Percentiles rank a stretch among this genome's conserved stretches.
These are phyloP conservation scores for Willisornis vidua DNA, from an alignment of 2,113 vertebrate species.

Conservation along the genomic window DNA sequence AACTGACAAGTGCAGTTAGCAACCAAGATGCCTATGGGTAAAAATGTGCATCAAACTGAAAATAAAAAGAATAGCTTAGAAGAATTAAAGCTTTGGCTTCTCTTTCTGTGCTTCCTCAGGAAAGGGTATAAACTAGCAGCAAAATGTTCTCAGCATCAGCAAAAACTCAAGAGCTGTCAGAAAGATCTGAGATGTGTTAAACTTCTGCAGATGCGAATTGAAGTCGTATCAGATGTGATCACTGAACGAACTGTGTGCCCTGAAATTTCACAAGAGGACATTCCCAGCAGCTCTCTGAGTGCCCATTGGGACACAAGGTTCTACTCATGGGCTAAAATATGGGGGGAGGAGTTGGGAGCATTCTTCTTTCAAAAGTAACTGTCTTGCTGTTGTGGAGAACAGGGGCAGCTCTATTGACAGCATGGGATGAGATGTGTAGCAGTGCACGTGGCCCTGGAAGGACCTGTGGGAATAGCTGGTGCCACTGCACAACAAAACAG, in stretches of 20 bases:
- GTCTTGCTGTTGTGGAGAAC: not conserved
- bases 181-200: constrained; percentile 47
- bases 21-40: constrained; percentile 28
- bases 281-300: not conserved
- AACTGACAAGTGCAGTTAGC: constrained; percentile 7
- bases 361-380: constrained; percentile 22
- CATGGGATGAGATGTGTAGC: not conserved
- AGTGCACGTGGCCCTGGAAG: constrained; percentile 17
- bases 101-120: constrained; percentile 8
- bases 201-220: constrained; percentile 4
- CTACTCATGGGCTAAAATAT: not conserved
- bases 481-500: not conserved
- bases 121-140: constrained; percentile 25
- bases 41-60: constrained; percentile 41
- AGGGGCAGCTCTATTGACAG: not conserved
- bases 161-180: constrained; percentile 22
- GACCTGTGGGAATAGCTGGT: constrained; percentile 52
- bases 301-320: not conserved
- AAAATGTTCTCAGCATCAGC: constrained; percentile 35
- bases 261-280: not conserved
- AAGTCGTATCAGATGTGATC: not conserved
- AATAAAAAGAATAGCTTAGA: constrained; percentile 12
- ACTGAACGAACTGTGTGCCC: not conserved
- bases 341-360: not conserved
- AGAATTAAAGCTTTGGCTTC: constrained; percentile 30